These are phyloP conservation scores for Trilocha varians DNA, from an alignment of 2,888 invertebrate genomes.

Conservation along the genomic window DNA sequence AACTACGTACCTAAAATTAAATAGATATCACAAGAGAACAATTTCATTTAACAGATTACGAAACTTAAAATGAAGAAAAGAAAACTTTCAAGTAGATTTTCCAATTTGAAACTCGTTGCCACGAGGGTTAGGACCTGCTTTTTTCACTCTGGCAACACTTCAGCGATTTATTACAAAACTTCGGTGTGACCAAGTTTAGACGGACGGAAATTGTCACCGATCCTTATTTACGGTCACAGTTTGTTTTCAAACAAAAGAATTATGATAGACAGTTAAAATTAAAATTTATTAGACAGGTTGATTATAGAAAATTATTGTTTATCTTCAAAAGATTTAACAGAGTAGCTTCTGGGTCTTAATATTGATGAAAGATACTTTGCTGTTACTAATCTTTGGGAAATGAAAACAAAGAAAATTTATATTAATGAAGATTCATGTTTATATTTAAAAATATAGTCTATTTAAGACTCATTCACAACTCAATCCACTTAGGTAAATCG, in stretches of 20 bases:
- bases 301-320: background rate
- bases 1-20: no score
- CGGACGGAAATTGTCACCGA: constrained; percentile 43
- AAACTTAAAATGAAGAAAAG: background rate
- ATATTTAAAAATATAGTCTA: no score
- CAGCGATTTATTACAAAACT: constrained; percentile 51
- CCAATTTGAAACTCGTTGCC: constrained; percentile 61
- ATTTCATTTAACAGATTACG: background rate
- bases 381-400: no score
- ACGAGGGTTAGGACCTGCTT: constrained; percentile 20
- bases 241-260: background rate
- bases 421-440: no score
- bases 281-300: constrained; percentile 2
- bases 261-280: constrained; percentile 1
- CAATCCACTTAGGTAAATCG: no score
- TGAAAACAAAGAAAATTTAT: no score
- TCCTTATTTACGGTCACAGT: constrained; percentile 31
- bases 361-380: no score
- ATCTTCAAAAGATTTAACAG: background rate
- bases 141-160: constrained; percentile 50
- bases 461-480: no score
- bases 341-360: no score
- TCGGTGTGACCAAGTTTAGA: constrained; percentile 25
- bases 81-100: constrained; percentile 46
- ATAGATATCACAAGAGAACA: background rate